Evolutionary conservation across 2,888 invertebrate species (phyloP).

Genomic region (Megamerina dolium): DNA sequence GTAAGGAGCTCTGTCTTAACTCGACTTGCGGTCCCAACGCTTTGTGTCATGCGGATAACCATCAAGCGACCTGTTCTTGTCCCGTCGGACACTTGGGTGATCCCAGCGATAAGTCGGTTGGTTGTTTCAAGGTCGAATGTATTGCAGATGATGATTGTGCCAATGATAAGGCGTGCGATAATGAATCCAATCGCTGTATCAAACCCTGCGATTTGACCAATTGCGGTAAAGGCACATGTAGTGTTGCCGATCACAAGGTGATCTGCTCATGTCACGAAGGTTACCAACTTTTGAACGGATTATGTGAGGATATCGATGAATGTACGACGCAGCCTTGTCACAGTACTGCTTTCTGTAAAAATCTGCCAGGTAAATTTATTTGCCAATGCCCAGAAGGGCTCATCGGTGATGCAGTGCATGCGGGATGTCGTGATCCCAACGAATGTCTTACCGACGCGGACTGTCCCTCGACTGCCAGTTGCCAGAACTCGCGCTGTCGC

Average conservation of each 20-base stretch:
- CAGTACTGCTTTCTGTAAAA: conserved; percentile 68
- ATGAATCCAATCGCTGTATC: conserved; percentile 68
- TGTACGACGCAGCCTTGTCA: conserved; percentile 75
- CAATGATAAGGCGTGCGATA: conserved; percentile 68
- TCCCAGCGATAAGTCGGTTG: conserved; percentile 66
- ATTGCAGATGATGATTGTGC: conserved; percentile 70
- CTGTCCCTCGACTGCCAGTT: conserved; percentile 71
- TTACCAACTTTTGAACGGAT: conserved; percentile 60
- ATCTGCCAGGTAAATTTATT: conserved; percentile 68
- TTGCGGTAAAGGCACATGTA: conserved; percentile 77
- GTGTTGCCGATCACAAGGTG: conserved; percentile 64
- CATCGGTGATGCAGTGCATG: conserved; percentile 65
- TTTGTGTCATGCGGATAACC: conserved; percentile 66
- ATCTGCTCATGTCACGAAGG: conserved; percentile 71
- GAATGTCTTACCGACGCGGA: conserved; percentile 75
- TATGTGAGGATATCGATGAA: conserved; percentile 77
- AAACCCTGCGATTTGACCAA: conserved; percentile 74
- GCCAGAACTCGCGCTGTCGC: conserved; percentile 67
- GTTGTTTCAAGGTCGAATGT: conserved; percentile 87
- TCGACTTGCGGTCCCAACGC: conserved; percentile 73
- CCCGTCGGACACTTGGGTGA: conserved; percentile 78
- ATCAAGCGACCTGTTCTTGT: conserved; percentile 68
- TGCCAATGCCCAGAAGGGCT: conserved; percentile 75
- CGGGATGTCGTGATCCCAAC: conserved; percentile 75
- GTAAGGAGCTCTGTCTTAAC: conserved; percentile 72